These are phyloP conservation scores for Galeopsomyia nigrocyanea DNA, from an alignment of 2,888 invertebrate genomes.

Conservation along the genomic window DNA sequence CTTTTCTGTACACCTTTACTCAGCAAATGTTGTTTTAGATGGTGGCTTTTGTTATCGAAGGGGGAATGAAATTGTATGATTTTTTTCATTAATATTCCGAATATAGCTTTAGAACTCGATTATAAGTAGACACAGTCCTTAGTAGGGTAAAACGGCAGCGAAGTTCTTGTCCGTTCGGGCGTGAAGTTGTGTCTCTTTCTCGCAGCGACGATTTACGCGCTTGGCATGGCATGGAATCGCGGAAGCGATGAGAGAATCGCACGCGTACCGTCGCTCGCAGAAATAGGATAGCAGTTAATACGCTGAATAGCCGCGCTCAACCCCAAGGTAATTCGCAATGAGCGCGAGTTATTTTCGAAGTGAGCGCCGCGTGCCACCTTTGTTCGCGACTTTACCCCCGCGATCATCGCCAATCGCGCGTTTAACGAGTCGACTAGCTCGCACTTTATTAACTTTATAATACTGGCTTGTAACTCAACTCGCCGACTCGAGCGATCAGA, in stretches of 20 bases:
- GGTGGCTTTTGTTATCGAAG: too few relatives aligned
- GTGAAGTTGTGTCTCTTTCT: background rate
- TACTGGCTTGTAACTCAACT: too few relatives aligned
- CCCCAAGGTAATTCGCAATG: constrained; percentile 28
- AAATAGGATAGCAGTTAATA: background rate
- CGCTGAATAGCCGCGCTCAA: background rate
- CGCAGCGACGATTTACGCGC: constrained; percentile 50
- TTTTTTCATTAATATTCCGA: too few relatives aligned
- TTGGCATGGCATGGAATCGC: constrained; percentile 54
- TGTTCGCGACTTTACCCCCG: background rate
- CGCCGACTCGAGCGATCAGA: too few relatives aligned
- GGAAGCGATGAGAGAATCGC: constrained; percentile 52
- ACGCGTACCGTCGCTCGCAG: constrained; percentile 42
- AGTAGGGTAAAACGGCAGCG: background rate
- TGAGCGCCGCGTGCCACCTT: background rate
- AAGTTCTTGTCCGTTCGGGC: background rate
- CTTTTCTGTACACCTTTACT: background rate
- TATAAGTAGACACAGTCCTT: too few relatives aligned
- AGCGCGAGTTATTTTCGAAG: constrained; percentile 24
- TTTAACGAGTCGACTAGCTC: too few relatives aligned
- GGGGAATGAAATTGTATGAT: too few relatives aligned
- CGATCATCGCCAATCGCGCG: background rate
- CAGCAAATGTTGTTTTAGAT: too few relatives aligned
- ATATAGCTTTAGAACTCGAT: too few relatives aligned
- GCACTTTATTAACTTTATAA: too few relatives aligned